phyloP scores from a whole-genome alignment of 2,113 vertebrate species.

The Eolophus roseicapilla region DNA sequence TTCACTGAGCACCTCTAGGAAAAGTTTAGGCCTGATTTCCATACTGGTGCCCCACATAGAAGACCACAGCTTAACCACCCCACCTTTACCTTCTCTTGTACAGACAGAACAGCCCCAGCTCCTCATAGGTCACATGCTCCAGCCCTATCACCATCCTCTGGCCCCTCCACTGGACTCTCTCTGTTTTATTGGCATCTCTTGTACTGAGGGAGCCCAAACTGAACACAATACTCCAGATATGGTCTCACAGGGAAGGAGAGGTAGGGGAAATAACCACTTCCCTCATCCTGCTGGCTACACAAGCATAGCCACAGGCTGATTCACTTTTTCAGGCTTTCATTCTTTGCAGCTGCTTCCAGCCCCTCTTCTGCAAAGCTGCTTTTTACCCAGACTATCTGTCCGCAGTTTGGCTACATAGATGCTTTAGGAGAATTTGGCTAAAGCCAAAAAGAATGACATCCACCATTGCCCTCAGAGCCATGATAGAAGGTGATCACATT shows the following conservation, averaged over 20 bases:
- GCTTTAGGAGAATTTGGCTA: neutral
- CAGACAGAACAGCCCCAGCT: neutral
- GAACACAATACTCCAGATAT: neutral
- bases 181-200: neutral
- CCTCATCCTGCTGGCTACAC: neutral
- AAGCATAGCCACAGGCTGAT: neutral
- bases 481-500: neutral
- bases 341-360: neutral
- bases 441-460: neutral
- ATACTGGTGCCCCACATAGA: rapidly evolving
- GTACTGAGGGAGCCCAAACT: neutral
- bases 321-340: neutral
- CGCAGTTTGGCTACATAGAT: neutral
- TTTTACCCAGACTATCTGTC: neutral
- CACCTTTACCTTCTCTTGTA: neutral
- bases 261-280: neutral
- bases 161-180: rapidly evolving
- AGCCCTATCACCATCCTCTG: neutral
- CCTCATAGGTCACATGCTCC: neutral
- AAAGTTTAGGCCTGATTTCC: neutral
- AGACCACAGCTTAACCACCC: neutral
- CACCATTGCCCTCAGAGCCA: neutral
- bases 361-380: neutral
- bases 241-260: neutral
- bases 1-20: neutral